Percentiles rank a stretch among this genome's conserved stretches.
phyloP scores from a whole-genome alignment of 2,113 vertebrate species.

The Varanus salvator region DNA sequence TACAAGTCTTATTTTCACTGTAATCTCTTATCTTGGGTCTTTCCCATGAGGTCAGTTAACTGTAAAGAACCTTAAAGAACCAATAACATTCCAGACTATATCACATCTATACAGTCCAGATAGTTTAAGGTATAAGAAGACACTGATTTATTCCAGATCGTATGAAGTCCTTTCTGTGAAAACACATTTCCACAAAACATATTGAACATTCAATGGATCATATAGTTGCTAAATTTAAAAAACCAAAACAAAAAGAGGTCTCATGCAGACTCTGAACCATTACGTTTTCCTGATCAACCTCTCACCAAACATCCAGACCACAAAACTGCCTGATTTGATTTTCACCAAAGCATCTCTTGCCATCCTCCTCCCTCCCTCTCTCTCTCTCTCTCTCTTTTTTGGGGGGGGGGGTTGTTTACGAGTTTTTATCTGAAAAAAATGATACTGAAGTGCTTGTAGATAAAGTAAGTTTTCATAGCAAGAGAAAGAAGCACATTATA shows the following conservation, averaged over 20 bases:
- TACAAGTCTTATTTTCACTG: not conserved
- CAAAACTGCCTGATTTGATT: not conserved
- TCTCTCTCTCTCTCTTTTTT: not conserved
- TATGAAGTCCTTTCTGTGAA: not conserved
- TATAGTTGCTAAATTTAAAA: not conserved
- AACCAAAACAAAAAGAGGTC: not conserved
- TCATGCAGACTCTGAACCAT: too few species aligned
- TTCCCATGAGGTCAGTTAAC: not conserved
- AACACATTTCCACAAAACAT: not conserved
- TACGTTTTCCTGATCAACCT: not conserved
- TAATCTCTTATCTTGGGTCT: not conserved
- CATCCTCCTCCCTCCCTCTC: too few species aligned
- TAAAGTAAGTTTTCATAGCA: rapidly evolving
- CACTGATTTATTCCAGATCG: not conserved
- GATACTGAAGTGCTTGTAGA: not conserved
- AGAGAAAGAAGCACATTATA: not conserved
- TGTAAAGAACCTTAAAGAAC: not conserved
- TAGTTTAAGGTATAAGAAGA: not conserved
- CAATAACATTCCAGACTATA: not conserved
- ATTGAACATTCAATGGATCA: not conserved
- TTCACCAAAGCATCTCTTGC: not conserved
- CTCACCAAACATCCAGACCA: not conserved
- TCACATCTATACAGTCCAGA: too few species aligned
- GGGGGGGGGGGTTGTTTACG: not conserved
- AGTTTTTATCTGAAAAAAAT: not conserved